These are phyloP conservation scores for Phymanthus crucifer DNA, from an alignment of 92 coral and sea anemone genomes.

Conservation along the genomic window DNA sequence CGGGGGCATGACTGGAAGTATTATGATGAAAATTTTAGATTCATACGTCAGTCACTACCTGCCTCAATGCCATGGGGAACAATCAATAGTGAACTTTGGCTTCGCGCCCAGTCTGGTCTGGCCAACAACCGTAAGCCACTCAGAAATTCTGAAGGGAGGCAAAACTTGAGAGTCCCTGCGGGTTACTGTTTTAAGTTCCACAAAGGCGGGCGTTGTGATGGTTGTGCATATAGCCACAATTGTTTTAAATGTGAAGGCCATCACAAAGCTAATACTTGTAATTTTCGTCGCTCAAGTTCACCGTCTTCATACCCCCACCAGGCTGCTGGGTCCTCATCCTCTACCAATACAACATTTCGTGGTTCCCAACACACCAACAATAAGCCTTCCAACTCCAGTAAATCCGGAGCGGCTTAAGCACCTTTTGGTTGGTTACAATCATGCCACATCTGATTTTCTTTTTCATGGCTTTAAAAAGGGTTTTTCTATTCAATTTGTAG, in stretches of 20 bases:
- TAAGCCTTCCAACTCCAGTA: conserved; percentile 43
- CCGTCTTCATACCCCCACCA: not conserved
- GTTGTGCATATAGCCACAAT: conserved; percentile 35
- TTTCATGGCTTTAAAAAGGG: conserved; percentile 29
- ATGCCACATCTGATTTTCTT: conserved; percentile 29
- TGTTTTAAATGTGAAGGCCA: conserved; percentile 44
- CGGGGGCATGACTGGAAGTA: conserved; percentile 61
- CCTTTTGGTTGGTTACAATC: conserved; percentile 35
- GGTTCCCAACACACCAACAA: conserved; percentile 30
- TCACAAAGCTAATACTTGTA: conserved; percentile 20
- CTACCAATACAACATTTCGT: conserved; percentile 12
- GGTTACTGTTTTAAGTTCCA: conserved; percentile 37
- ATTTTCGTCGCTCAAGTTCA: conserved; percentile 20
- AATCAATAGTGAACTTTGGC: conserved; percentile 41
- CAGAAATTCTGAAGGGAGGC: conserved; percentile 7
- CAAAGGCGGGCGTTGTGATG: conserved; percentile 20
- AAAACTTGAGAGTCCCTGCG: conserved; percentile 1
- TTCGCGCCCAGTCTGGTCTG: conserved; percentile 35
- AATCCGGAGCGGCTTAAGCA: conserved; percentile 23
- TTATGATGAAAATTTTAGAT: conserved; percentile 49
- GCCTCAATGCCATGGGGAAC: conserved; percentile 38
- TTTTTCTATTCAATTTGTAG: conserved; percentile 45
- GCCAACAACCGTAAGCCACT: not conserved
- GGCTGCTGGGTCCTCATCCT: conserved; percentile 6
- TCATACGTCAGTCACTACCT: conserved; percentile 29